A percentile compares a stretch with the other conserved stretches of the same genome.
Evolutionary conservation across 2,888 invertebrate genomes (phyloP).

Genomic region (Drosophila mercatorum): DNA sequence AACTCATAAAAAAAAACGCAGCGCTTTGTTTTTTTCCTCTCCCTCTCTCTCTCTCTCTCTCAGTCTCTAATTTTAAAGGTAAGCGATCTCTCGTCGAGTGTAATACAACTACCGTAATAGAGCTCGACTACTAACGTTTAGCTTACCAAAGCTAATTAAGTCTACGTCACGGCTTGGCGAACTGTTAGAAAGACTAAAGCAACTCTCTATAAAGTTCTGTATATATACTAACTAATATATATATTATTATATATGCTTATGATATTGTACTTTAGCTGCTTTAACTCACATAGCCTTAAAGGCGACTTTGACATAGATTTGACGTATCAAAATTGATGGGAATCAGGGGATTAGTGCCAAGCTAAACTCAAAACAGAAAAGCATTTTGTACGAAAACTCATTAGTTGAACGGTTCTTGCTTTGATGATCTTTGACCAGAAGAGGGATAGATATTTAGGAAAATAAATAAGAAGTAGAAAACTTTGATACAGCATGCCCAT

Average conservation of each 20-base stretch:
- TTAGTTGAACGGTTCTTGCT: not conserved
- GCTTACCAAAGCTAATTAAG: slow-evolving; percentile 35
- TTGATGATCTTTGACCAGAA: not conserved
- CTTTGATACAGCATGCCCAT: no score
- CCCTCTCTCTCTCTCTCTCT: not conserved
- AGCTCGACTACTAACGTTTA: slow-evolving; percentile 22
- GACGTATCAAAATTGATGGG: not conserved
- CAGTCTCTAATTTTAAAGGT: slow-evolving; percentile 37
- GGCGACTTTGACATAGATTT: not conserved
- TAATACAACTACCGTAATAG: slow-evolving; percentile 40
- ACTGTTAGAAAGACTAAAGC: slow-evolving; percentile 1
- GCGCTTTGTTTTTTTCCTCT: slow-evolving; percentile 9
- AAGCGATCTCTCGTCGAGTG: slow-evolving; percentile 43
- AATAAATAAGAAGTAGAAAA: not conserved
- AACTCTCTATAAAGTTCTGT: not conserved
- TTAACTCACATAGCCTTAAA: not conserved
- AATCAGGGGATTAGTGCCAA: not conserved
- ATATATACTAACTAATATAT: not conserved
- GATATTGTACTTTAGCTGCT: not conserved
- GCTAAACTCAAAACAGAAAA: no score
- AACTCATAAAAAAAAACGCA: slow-evolving; percentile 18
- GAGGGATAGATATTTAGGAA: not conserved
- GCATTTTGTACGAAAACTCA: not conserved
- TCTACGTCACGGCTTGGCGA: slow-evolving; percentile 40
- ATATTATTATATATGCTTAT: not conserved